These are phyloP conservation scores for Linnaemya vulpina DNA, from an alignment of 2,888 invertebrate genomes.

Conservation along the genomic window DNA sequence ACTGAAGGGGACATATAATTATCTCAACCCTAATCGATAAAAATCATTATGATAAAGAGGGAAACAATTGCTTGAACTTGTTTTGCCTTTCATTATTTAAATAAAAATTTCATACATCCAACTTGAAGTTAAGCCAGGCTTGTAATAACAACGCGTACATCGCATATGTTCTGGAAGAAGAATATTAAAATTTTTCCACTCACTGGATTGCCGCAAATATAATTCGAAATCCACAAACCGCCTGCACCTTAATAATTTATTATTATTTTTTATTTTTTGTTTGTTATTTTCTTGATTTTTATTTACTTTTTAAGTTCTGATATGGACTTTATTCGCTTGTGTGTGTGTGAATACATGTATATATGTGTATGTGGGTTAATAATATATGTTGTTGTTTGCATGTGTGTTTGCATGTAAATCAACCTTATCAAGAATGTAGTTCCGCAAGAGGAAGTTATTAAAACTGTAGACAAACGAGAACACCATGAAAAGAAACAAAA, in stretches of 20 bases:
- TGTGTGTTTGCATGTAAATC: conserved; percentile 36
- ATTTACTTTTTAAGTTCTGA: background rate
- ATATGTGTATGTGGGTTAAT: background rate
- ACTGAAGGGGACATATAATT: too few species aligned
- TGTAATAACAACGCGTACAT: too few species aligned
- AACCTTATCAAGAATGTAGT: conserved; percentile 64
- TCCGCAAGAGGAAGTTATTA: conserved; percentile 72
- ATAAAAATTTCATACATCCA: too few species aligned
- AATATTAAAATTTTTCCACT: background rate
- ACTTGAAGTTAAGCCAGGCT: too few species aligned
- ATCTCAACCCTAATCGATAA: too few species aligned
- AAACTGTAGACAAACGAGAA: conserved; percentile 65
- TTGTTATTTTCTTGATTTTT: too few species aligned
- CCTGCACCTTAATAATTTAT: background rate
- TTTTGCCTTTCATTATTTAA: too few species aligned
- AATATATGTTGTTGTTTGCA: background rate
- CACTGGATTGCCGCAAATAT: background rate
- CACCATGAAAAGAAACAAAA: conserved; percentile 48
- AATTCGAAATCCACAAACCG: background rate
- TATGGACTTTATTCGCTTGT: background rate
- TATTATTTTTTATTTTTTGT: conserved; percentile 5
- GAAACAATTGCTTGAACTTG: too few species aligned
- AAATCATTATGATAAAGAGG: too few species aligned
- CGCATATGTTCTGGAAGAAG: too few species aligned
- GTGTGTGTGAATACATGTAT: background rate